Evolutionary conservation across 1,140 invertebrate species (phyloP).

Genomic region (Maconellicoccus hirsutus): DNA sequence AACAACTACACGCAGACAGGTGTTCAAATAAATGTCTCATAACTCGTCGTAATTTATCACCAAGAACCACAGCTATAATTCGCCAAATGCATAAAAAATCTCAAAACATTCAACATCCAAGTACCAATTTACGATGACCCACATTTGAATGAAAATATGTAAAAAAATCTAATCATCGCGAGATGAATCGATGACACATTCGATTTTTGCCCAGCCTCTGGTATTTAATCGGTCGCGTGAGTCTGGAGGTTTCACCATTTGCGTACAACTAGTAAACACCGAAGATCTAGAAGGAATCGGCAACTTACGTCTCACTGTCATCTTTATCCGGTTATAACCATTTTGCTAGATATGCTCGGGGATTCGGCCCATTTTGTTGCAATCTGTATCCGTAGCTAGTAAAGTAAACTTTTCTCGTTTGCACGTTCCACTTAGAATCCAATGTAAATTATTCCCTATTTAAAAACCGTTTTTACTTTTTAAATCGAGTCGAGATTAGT

Average conservation of each 20-base stretch:
- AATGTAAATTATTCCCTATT: background rate
- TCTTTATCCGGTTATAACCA: conserved; percentile 1
- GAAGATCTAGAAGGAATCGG: background rate
- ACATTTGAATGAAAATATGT: background rate
- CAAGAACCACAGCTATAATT: too few relatives aligned
- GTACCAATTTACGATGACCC: background rate
- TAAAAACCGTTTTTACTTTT: background rate
- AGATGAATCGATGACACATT: background rate
- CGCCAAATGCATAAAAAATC: too few relatives aligned
- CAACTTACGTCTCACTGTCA: background rate
- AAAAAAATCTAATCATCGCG: background rate
- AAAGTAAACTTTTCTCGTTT: background rate
- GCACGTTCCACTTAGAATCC: background rate
- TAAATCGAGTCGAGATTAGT: background rate
- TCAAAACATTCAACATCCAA: too few relatives aligned
- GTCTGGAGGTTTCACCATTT: background rate
- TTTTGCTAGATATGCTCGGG: conserved; percentile 7
- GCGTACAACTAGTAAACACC: background rate
- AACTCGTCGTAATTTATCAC: too few relatives aligned
- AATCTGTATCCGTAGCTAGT: background rate
- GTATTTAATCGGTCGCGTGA: conserved; percentile 7
- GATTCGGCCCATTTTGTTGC: conserved; percentile 2
- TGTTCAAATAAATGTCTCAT: too few relatives aligned
- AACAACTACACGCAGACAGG: too few relatives aligned
- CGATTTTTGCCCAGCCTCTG: background rate